phyloP scores from a whole-genome alignment of 2,797 vertebrate genomes.

The Chloroceryle amazona region DNA sequence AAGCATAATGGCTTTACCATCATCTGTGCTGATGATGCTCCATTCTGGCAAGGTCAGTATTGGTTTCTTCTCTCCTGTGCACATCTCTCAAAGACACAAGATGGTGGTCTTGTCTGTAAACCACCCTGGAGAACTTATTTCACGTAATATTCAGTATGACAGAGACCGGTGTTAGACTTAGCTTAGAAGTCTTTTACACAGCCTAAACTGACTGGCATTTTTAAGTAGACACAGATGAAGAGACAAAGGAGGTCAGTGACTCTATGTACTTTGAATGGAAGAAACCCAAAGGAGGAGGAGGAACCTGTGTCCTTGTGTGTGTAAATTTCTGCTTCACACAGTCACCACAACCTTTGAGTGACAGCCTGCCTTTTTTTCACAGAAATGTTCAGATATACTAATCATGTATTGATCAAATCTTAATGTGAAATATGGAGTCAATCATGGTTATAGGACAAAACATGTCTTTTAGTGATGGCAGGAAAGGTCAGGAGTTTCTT shows the following conservation, averaged over 20 bases:
- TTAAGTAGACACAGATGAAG: not conserved
- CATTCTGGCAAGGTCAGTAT: not conserved
- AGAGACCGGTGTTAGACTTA: constrained; percentile 48
- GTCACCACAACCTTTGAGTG: not conserved
- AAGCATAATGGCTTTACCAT: constrained; percentile 38
- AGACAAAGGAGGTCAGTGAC: not conserved
- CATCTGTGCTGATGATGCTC: constrained; percentile 17
- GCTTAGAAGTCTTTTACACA: not conserved
- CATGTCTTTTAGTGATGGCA: not conserved
- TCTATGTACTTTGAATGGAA: not conserved
- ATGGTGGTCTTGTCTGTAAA: constrained; percentile 44
- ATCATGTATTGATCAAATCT: not conserved
- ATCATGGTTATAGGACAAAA: not conserved
- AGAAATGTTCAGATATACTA: not conserved
- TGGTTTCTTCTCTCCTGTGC: constrained; percentile 26
- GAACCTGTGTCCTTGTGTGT: not conserved
- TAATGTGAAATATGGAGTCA: constrained; percentile 40
- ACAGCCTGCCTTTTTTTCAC: not conserved
- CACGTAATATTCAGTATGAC: constrained; percentile 38
- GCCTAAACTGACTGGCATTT: not conserved
- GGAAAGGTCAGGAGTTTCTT: not conserved
- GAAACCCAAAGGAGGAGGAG: not conserved
- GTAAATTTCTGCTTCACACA: not conserved
- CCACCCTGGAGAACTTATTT: not conserved
- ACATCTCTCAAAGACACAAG: constrained; percentile 47